These are phyloP conservation scores for Agrochola lychnidis DNA, from an alignment of 2,888 invertebrate genomes.

Conservation along the genomic window DNA sequence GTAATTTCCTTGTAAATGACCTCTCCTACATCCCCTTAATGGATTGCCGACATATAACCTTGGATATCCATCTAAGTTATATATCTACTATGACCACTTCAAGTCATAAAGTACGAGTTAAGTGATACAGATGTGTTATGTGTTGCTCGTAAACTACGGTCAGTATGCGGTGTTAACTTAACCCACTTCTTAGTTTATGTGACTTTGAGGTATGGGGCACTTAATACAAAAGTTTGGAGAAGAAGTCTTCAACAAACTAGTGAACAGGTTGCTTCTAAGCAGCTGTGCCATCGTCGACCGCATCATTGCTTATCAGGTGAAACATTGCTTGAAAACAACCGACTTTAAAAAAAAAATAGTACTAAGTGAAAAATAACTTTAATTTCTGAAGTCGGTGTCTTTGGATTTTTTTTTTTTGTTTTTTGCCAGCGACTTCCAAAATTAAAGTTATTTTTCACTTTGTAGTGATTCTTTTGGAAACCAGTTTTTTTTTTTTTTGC, in stretches of 20 bases:
- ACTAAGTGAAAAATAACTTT: too few species aligned
- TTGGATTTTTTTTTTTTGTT: too few species aligned
- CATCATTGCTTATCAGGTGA: not conserved
- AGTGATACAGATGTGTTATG: conserved; percentile 31
- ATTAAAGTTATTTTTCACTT: too few species aligned
- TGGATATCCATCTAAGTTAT: not conserved
- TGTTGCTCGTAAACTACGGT: conserved; percentile 30
- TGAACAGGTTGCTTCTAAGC: not conserved
- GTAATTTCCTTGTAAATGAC: too few species aligned
- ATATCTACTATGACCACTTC: conserved; percentile 4
- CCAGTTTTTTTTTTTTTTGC: too few species aligned
- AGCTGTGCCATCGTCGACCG: not conserved
- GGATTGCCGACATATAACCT: too few species aligned
- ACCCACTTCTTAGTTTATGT: conserved; percentile 2
- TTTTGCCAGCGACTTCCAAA: too few species aligned
- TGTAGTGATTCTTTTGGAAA: too few species aligned
- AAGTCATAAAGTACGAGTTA: conserved; percentile 22
- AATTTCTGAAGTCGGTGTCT: too few species aligned
- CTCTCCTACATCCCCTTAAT: too few species aligned
- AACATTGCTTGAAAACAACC: too few species aligned
- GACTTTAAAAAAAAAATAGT: too few species aligned
- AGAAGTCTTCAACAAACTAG: not conserved
- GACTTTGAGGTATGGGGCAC: conserved; percentile 1
- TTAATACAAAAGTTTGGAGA: conserved; percentile 5
- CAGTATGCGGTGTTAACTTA: conserved; percentile 5